phyloP scores from a whole-genome alignment of 2,113 vertebrate species.

The Oophaga pumilio region DNA sequence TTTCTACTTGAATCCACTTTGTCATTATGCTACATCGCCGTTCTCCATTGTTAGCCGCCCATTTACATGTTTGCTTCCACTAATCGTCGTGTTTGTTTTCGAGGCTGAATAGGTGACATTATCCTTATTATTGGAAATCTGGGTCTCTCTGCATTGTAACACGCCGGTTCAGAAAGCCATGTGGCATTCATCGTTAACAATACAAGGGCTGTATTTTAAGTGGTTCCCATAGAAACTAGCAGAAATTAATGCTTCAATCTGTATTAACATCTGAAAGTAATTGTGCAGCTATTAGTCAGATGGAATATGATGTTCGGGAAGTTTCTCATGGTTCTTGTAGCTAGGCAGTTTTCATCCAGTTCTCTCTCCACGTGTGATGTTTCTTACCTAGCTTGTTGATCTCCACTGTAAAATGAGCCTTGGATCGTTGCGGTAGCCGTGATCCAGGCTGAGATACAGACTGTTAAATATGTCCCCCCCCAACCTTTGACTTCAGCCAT shows the following conservation, averaged over 20 bases:
- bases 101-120: slow-evolving; percentile 3
- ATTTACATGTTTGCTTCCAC: neutral
- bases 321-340: neutral
- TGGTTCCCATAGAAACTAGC: slow-evolving; percentile 68
- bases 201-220: slow-evolving; percentile 53
- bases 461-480: too few species aligned
- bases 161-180: neutral
- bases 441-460: too few species aligned
- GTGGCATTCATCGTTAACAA: neutral
- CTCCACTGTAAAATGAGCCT: too few species aligned
- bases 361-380: neutral
- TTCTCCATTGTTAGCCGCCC: neutral
- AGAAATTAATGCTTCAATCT: slow-evolving; percentile 59
- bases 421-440: too few species aligned
- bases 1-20: neutral
- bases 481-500: too few species aligned
- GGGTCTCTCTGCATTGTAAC: slow-evolving; percentile 2
- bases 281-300: slow-evolving; percentile 54
- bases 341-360: neutral
- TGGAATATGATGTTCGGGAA: neutral
- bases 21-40: neutral
- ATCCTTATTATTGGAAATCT: slow-evolving; percentile 15
- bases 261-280: slow-evolving; percentile 55
- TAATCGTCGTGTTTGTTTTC: neutral
- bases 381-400: neutral